These are phyloP conservation scores for Scelioninae gen. 2 DNA, from an alignment of 2,888 invertebrate species.

Conservation along the genomic window DNA sequence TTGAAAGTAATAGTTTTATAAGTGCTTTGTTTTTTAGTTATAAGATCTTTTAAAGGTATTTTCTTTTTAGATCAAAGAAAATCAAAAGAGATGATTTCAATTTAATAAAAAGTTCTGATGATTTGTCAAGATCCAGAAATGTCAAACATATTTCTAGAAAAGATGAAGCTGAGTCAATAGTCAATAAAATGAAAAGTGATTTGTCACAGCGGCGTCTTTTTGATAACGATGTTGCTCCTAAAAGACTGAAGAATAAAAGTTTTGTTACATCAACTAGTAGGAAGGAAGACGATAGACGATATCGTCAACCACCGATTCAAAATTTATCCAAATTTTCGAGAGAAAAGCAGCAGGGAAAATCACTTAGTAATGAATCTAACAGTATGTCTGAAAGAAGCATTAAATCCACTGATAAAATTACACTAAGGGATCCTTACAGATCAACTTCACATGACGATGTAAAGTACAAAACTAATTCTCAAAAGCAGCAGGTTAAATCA, in stretches of 20 bases:
- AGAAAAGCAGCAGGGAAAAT: slow-evolving; percentile 66
- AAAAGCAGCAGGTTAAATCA: slow-evolving; percentile 56
- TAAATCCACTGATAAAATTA: slow-evolving; percentile 65
- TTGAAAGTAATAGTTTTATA: no score
- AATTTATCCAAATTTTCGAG: slow-evolving; percentile 62
- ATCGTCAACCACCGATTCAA: slow-evolving; percentile 63
- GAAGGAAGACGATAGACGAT: slow-evolving; percentile 69
- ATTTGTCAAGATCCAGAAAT: slow-evolving; percentile 62
- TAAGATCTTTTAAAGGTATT: background rate
- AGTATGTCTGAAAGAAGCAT: slow-evolving; percentile 61
- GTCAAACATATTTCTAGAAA: slow-evolving; percentile 68
- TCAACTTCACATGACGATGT: slow-evolving; percentile 63
- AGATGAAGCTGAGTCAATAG: slow-evolving; percentile 65
- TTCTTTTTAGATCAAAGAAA: slow-evolving; percentile 66
- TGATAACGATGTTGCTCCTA: slow-evolving; percentile 64
- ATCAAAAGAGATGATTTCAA: slow-evolving; percentile 70
- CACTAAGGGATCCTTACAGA: slow-evolving; percentile 64
- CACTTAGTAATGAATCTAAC: slow-evolving; percentile 67
- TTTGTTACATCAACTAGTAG: slow-evolving; percentile 66
- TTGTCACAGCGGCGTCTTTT: slow-evolving; percentile 44
- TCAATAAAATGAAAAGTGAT: slow-evolving; percentile 66
- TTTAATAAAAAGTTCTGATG: slow-evolving; percentile 63
- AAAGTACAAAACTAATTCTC: slow-evolving; percentile 66
- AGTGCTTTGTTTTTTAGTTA: background rate
- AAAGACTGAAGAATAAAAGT: slow-evolving; percentile 67